Evolutionary conservation across 2,113 vertebrate genomes (phyloP).

Genomic region (Vidua chalybeata): DNA sequence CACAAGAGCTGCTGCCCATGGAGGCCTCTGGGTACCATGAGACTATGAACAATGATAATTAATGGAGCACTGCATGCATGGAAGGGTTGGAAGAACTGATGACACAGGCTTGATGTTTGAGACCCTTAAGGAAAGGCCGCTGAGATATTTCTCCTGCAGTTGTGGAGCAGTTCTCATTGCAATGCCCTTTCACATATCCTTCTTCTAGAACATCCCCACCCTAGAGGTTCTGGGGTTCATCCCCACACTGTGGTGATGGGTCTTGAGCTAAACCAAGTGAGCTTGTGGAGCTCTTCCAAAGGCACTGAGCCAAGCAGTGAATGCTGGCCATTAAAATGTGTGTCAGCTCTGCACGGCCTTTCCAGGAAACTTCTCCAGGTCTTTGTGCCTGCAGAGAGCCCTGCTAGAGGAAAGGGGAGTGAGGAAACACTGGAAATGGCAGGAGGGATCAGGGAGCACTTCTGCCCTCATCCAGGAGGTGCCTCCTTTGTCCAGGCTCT

Average conservation of each 20-base stretch:
- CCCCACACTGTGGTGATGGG: accelerated
- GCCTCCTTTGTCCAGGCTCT: neutral
- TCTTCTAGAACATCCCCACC: neutral
- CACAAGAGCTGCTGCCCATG: neutral
- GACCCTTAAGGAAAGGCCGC: neutral
- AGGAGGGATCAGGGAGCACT: neutral
- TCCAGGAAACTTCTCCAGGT: neutral
- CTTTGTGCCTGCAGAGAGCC: neutral
- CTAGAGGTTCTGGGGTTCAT: neutral
- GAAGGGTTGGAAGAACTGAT: neutral
- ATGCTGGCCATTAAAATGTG: neutral
- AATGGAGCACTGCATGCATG: neutral
- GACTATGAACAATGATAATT: neutral
- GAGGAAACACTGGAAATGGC: neutral
- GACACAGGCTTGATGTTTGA: neutral
- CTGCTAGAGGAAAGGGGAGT: neutral
- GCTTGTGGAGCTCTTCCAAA: neutral
- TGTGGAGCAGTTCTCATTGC: neutral
- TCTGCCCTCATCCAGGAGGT: neutral
- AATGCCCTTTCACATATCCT: neutral
- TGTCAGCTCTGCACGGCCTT: neutral
- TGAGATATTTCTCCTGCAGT: neutral
- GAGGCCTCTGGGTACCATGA: neutral
- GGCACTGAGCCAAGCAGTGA: neutral
- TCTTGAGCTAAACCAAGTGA: neutral